Percentiles rank a stretch among this genome's conserved stretches.
Conservation (phyloP, 2,797 vertebrate genomes). For the Falco cherrug region DNA sequence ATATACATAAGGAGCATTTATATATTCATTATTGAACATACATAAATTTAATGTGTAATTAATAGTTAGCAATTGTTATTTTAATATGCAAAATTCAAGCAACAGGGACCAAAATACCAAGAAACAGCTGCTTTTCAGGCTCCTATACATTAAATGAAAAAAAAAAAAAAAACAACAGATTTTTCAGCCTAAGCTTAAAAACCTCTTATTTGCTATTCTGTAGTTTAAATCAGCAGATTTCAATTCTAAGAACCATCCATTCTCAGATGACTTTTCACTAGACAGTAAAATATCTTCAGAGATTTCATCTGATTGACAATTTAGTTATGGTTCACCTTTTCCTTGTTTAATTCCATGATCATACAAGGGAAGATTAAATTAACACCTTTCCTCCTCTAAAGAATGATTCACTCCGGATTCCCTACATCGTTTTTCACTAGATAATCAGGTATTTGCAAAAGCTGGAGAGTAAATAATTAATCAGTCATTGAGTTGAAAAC, state of each 20-base stretch:
- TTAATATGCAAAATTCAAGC: not conserved
- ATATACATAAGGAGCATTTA: not conserved
- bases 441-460: constrained; percentile 21
- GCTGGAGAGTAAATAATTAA: constrained; percentile 46
- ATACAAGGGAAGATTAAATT: constrained; percentile 23
- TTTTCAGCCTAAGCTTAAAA: not conserved
- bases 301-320: not conserved
- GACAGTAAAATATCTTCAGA: not conserved
- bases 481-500: constrained; percentile 35
- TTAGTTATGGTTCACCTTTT: not conserved
- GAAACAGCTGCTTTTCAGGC: not conserved
- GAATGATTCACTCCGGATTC: constrained; percentile 7
- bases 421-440: constrained; percentile 19
- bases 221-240: not conserved
- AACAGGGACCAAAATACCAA: not conserved
- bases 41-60: not conserved
- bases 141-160: not conserved
- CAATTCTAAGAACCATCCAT: not conserved
- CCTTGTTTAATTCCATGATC: not conserved
- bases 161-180: not conserved
- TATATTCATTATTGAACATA: not conserved
- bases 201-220: not conserved
- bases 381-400: not conserved
- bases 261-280: constrained; percentile 1
- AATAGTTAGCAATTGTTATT: not conserved